Conservation (phyloP, 2,113 vertebrate genomes). For the Nettapus auritus region DNA sequence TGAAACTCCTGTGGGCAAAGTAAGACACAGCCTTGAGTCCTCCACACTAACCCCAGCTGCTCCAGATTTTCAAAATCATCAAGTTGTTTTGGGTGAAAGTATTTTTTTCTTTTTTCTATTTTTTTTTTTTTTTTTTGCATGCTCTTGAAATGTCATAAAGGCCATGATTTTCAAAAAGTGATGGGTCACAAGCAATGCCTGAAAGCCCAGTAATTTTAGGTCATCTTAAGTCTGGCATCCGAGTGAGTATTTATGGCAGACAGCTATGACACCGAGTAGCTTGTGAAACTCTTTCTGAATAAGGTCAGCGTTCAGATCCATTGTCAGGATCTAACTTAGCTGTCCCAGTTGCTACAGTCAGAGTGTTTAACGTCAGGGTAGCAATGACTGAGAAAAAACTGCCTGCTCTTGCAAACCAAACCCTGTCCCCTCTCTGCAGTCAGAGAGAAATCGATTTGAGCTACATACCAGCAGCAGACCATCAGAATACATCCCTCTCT, state of each 20-base stretch:
- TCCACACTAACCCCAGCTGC: background rate
- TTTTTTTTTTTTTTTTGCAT: background rate
- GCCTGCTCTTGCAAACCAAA: background rate
- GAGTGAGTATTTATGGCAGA: background rate
- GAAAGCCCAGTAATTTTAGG: background rate
- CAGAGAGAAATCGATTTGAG: background rate
- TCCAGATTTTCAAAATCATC: background rate
- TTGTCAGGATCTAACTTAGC: background rate
- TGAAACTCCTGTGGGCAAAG: background rate
- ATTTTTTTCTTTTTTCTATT: too few relatives aligned
- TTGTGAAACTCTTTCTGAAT: background rate
- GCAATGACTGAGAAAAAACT: background rate
- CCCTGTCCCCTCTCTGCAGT: background rate
- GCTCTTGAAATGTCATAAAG: background rate
- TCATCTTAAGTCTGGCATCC: background rate
- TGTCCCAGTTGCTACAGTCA: background rate
- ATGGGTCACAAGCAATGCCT: background rate
- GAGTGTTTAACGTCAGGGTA: background rate
- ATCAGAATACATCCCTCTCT: background rate
- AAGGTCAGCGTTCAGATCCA: background rate
- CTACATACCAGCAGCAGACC: too few relatives aligned
- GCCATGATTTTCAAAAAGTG: background rate
- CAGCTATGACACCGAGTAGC: background rate
- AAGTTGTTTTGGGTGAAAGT: background rate
- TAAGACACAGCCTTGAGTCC: background rate